Base-by-base conservation (phyloP, 53 echinoderm and acorn worm species). In the Hippasteria phrygiana region DNA sequence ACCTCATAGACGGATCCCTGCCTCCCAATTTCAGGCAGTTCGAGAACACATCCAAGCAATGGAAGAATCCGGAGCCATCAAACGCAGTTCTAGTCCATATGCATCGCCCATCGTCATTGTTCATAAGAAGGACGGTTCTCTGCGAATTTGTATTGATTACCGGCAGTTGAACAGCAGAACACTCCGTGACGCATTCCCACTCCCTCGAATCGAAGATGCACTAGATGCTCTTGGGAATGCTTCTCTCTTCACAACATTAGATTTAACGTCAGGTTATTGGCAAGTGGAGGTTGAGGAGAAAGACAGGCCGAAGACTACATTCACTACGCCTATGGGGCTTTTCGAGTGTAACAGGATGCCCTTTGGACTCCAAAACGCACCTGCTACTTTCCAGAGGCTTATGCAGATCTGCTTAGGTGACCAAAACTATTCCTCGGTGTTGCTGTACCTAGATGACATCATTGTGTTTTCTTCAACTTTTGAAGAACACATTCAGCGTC, bases 261-360 rank as follows among this genome's bases (percentile, higher is more conserved):
- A 87, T 24, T 56, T 87, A 6, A 87, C 54, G 27, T 65, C 71
- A 34, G 87, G 87, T 0, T 64, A 82, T 39, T 36, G 55, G n/a
- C n/a, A n/a, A n/a, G n/a, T n/a, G n/a, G n/a, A n/a, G n/a, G 47
- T 66, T 47, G 87, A 66, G 8, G 90, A 90, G 36, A 20, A 22
- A 27, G 90, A 90, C 28, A 80, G 62, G 47, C 33, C 48, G 34
- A 90, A 87, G 55, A 86, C 91, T 1, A 78, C 87, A 27, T 86
- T 91, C 38, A 86, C 83, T 11, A 90, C 83, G n/a, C n/a, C n/a
- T n/a, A n/a, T n/a, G n/a, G n/a, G n/a, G n/a, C n/a, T n/a, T n/a
- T n/a, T n/a, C n/a, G 90, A 90, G 22, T 80, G 80, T n/a, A 90
- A 80, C 36, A 18, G 90, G 2, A 89, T 89, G 89, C 87, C 87